A percentile compares a stretch with the other conserved stretches of the same genome.
These are phyloP conservation scores for Euglossa dilemma DNA, from an alignment of 1,140 invertebrate genomes.

Conservation along the genomic window DNA sequence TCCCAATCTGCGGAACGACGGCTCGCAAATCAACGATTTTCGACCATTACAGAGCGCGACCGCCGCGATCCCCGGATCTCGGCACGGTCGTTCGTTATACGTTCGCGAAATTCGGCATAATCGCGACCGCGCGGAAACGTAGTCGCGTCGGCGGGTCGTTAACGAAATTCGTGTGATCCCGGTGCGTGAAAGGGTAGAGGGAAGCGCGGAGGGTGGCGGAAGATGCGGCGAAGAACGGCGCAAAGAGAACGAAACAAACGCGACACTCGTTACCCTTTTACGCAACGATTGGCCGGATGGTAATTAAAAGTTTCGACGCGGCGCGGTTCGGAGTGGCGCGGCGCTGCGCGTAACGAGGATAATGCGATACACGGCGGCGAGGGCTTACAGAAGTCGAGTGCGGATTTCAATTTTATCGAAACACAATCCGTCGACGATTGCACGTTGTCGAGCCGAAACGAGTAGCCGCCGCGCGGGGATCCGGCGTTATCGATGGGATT, in stretches of 20 bases:
- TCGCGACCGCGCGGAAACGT: not conserved
- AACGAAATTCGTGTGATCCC: not conserved
- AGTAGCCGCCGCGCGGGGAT: not conserved
- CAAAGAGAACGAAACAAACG: not conserved
- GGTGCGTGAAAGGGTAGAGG: too few relatives aligned
- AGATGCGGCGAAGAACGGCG: not conserved
- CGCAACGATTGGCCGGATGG: not conserved
- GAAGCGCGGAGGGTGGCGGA: not conserved
- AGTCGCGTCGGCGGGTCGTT: not conserved
- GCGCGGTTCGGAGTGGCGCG: not conserved
- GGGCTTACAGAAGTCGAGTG: not conserved
- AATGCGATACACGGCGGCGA: not conserved
- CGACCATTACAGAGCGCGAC: not conserved
- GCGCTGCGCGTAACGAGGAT: slow-evolving; percentile 10
- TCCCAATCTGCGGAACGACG: slow-evolving; percentile 34
- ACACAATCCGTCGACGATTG: slow-evolving; percentile 10
- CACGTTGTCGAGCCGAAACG: not conserved
- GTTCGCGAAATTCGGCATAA: slow-evolving; percentile 9
- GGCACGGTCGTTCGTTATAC: slow-evolving; percentile 15
- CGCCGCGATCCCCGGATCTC: not conserved
- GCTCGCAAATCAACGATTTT: slow-evolving; percentile 53
- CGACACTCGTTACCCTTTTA: slow-evolving; percentile 11
- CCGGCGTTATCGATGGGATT: slow-evolving; percentile 17
- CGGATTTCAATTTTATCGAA: not conserved
- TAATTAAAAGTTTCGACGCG: slow-evolving; percentile 28